Evolutionary conservation across 92 coral and sea anemone genomes (phyloP), one percentile per base, ranked within the genome.

Genomic region (Paramuricea clavata): DNA sequence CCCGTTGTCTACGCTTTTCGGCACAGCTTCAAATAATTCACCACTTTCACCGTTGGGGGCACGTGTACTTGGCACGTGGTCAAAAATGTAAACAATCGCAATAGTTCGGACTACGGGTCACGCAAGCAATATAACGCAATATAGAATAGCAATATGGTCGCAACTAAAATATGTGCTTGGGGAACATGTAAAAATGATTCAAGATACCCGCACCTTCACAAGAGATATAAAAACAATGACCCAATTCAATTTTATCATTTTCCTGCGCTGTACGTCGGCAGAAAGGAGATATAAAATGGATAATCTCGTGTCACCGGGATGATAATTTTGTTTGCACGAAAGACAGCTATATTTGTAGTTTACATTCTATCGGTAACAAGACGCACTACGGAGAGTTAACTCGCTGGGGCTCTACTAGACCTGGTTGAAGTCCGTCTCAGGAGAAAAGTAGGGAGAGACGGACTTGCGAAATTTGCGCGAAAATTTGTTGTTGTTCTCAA

Each of bases 61-160:
- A 72, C 78, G 78, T 72, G 78, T 72, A 72, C 28, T 72, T 72
- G 78, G 41, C 56, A 33, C 78, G 78, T 72, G 78, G 56, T 68
- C 78, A 72, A 72, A 72, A 35, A 72, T 72, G 78, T 72, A 72
- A 72, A 72, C 54, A 33, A 43, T 35, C 52, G 43, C 9, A 72
- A 72, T n/a, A 72, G 78, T 72, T 72, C 78, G 78, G 17, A 72
- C 78, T 72, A 70, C 35, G 77, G 65, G 44, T 57, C 77, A 64
- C 71, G 71, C 71, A 25, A 64, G 71, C 71, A 64, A 3, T 39
- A 39, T 9, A n/a, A 16, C 25, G 4, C 36, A 10, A 39, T 39
- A 39, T 39, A 10, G n/a, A n/a, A n/a, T 39, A 64, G 31, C 77
- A 70, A 28, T 70, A 33, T 70, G 49, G 49, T 33, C 1, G 49